phyloP scores from a whole-genome alignment of 2,797 vertebrate genomes.

The Euphonia xanthogaster region DNA sequence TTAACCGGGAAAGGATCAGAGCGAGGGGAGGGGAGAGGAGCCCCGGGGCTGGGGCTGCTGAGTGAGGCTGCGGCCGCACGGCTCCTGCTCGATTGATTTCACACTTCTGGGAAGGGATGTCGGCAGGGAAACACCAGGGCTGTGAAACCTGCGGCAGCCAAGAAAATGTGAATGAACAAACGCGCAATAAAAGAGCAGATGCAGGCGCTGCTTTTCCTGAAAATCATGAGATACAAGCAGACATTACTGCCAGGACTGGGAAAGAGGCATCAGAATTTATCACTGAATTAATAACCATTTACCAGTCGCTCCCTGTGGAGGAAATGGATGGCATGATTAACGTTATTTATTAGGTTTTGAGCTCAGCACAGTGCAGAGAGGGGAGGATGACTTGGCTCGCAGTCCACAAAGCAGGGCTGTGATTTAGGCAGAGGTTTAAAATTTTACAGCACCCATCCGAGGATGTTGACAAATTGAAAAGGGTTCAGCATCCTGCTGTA shows the following conservation, averaged over 20 bases:
- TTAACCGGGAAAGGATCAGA: neutral
- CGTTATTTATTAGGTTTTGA: conserved; percentile 32
- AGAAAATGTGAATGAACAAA: neutral
- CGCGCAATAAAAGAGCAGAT: neutral
- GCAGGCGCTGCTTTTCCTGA: conserved; percentile 25
- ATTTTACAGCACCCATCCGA: neutral
- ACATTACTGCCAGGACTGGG: conserved; percentile 11
- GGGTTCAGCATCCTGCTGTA: neutral
- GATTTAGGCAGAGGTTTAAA: conserved; percentile 52
- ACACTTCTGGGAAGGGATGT: conserved; percentile 24
- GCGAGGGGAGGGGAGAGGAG: neutral
- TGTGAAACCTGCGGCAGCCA: neutral
- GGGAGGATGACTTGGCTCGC: neutral
- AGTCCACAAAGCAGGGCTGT: neutral
- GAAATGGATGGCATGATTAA: conserved; percentile 49
- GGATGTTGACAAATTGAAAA: conserved; percentile 20
- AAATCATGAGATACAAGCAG: conserved; percentile 33
- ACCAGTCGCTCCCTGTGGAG: conserved; percentile 11
- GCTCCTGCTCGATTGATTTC: neutral
- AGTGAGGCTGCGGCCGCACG: neutral
- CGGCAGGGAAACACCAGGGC: neutral
- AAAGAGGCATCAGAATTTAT: conserved; percentile 44
- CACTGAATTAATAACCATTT: conserved; percentile 48
- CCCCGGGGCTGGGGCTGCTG: neutral
- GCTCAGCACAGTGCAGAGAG: neutral